Base-by-base conservation (phyloP, 2,888 invertebrate genomes). In the Lamproptera curius region DNA sequence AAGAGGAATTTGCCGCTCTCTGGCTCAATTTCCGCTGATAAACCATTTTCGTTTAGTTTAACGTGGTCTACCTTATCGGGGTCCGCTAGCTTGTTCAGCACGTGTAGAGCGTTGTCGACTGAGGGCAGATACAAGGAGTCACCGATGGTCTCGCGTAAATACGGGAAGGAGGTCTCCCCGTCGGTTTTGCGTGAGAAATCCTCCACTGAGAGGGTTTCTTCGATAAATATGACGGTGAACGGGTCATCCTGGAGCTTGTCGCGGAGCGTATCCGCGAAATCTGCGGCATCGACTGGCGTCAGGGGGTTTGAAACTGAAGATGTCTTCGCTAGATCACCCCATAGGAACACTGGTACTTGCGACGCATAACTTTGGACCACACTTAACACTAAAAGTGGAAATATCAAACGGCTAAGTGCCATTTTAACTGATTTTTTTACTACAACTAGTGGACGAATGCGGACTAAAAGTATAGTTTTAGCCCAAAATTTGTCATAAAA, bases 91-190 rank as follows among this genome's bases (percentile, higher is more conserved):
- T 86, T 75, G 55, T 90, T 84, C 28, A 94, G 60, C 0, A 88
- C 89, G 1, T 76, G 73, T 9, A 91, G 51, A 0, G 94, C 89
- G 50, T 89, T 85, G 36, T 90, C 85, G 0, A 94, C 94, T 14
- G 89, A 87, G 6, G 92, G 89, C 42, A 92, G 74, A 65, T 92
- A 94, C 1, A 88, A 73, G 15, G 86, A 64, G 1, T 73, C 58
- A 0, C 57, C 58, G 10, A 82, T 63, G 17, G 81, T 67, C 0
- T 67, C 55, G 6, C 73, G 73, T 11, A 90, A 63, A 57, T 77
- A 85, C 1, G 85, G 74, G 56, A 74, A 88, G 0, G 73, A 61
- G 0, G 73, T 67, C n/a, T 72, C 59, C 2, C 84, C 84, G 9
- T 83, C 76, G 54, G 80, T 83, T 65, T 87, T 87, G 47, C 73